Conservation (phyloP, 2,797 vertebrate genomes). For the Microctenopoma lineatum region DNA sequence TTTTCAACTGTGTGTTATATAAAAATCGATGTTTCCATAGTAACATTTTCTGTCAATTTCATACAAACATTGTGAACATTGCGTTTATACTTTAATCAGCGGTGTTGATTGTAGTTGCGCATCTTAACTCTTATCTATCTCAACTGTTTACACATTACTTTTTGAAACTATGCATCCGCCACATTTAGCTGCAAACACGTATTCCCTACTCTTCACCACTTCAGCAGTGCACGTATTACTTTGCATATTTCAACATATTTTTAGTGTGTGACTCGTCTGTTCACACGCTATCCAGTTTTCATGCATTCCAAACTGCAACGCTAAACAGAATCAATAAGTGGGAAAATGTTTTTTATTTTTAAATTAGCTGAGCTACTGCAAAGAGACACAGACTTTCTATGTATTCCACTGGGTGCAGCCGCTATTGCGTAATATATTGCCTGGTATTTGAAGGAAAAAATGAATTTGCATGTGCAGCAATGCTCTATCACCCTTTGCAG, state of each 20-base stretch:
- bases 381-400: background rate
- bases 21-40: background rate
- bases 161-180: background rate
- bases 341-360: background rate
- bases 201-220: background rate
- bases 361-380: background rate
- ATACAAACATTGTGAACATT: background rate
- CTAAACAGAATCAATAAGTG: background rate
- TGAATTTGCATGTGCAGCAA: background rate
- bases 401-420: background rate
- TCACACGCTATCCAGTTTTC: background rate
- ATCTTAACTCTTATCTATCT: background rate
- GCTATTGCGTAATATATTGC: background rate
- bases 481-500: background rate
- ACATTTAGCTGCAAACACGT: background rate
- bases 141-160: background rate
- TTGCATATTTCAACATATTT: background rate
- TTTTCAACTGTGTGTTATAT: background rate
- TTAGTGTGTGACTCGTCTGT: background rate
- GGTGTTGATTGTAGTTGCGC: background rate
- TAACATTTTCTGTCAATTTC: background rate
- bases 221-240: background rate
- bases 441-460: background rate
- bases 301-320: background rate
- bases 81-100: background rate